Conservation (phyloP, 2,888 invertebrate genomes). For the Oscheius myriophilus region DNA sequence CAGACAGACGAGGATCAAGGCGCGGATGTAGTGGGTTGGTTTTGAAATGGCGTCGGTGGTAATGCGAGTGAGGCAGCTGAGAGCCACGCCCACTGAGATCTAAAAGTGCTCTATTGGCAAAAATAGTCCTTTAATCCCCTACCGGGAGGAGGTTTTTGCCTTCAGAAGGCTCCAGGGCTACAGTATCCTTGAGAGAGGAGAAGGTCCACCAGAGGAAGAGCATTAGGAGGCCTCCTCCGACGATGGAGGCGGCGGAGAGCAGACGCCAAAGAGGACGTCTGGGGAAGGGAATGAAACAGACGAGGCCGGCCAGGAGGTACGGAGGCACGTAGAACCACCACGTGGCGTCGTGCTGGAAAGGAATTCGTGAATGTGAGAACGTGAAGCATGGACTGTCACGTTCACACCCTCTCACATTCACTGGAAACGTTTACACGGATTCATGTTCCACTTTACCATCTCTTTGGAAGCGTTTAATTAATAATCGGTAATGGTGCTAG, state of each 20-base stretch:
- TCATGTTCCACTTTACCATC: too few species aligned
- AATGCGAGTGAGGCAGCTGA: conserved; percentile 17
- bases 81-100: conserved; percentile 23
- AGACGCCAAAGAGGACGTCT: conserved; percentile 24
- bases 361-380: background rate
- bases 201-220: conserved; percentile 33
- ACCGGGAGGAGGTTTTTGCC: conserved; percentile 30
- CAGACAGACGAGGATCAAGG: conserved; percentile 11
- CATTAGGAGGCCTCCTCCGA: conserved; percentile 28
- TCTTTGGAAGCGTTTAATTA: background rate
- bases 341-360: conserved; percentile 21
- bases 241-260: conserved; percentile 21
- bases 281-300: conserved; percentile 27
- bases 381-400: too few species aligned
- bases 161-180: conserved; percentile 12
- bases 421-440: too few species aligned
- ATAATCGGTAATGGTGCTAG: background rate
- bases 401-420: too few species aligned
- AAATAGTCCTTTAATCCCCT: background rate
- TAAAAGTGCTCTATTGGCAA: background rate
- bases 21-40: conserved; percentile 30
- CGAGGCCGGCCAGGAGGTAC: conserved; percentile 24
- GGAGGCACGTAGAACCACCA: conserved; percentile 32
- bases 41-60: conserved; percentile 17
- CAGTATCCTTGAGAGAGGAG: conserved; percentile 13